These are phyloP conservation scores for Phalera bucephala DNA, from an alignment of 2,888 invertebrate species.

Conservation along the genomic window DNA sequence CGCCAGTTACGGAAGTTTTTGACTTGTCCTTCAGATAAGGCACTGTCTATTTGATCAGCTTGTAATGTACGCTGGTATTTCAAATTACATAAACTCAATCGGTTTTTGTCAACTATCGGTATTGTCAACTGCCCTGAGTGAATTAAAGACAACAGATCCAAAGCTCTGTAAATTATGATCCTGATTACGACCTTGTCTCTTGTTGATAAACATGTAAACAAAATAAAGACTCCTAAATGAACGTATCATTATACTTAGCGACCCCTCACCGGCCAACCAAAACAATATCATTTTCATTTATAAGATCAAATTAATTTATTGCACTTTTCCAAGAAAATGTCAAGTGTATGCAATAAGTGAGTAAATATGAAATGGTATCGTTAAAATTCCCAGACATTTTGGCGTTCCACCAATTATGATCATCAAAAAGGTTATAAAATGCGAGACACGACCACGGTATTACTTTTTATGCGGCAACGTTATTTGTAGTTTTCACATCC, in stretches of 20 bases:
- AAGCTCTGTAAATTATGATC: no score
- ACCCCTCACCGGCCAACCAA: constrained; percentile 2
- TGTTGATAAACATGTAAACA: no score
- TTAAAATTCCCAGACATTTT: constrained; percentile 55
- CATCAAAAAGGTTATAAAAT: constrained; percentile 29
- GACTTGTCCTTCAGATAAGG: no score
- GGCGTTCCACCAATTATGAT: constrained; percentile 45
- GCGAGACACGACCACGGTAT: constrained; percentile 19
- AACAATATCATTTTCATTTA: constrained; percentile 8
- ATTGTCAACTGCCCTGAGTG: no score
- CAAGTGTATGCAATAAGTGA: constrained; percentile 18
- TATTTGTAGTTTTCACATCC: constrained; percentile 18
- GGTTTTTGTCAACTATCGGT: no score
- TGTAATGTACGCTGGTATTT: no score
- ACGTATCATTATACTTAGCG: constrained; percentile 4
- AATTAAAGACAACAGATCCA: no score
- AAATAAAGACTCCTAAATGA: neutral
- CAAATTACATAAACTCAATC: no score
- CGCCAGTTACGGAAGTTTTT: no score
- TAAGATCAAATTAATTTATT: constrained; percentile 11
- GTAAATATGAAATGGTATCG: constrained; percentile 26
- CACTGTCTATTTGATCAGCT: no score
- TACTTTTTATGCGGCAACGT: constrained; percentile 15
- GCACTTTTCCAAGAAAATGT: constrained; percentile 11
- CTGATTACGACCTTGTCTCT: no score